Conservation (phyloP, 2,113 vertebrate species). For the Ramphastos sulfuratus region DNA sequence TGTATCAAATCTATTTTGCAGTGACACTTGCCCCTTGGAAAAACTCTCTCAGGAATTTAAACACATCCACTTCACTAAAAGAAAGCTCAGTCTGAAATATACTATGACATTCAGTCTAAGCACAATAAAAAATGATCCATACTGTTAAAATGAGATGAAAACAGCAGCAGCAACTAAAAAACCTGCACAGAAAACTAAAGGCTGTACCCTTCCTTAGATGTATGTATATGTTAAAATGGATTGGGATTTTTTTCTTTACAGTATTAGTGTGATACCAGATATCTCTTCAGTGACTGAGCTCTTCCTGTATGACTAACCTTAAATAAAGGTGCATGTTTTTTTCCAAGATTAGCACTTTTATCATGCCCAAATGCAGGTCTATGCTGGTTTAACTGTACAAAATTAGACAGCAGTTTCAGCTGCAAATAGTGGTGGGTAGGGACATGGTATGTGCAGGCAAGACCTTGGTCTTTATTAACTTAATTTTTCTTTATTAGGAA, state of each 20-base stretch:
- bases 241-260: background rate
- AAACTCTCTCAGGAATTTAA: background rate
- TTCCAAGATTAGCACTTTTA: background rate
- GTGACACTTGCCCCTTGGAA: background rate
- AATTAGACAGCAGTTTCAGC: background rate
- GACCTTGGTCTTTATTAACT: background rate
- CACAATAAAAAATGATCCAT: background rate
- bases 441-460: background rate
- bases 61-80: background rate
- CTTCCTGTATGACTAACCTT: background rate
- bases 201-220: background rate
- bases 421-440: background rate
- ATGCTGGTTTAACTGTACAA: background rate
- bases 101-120: background rate
- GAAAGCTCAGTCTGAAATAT: background rate
- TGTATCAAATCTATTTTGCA: background rate
- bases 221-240: background rate
- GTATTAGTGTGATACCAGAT: background rate
- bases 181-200: background rate
- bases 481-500: background rate
- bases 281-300: background rate
- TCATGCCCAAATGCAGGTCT: background rate
- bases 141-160: background rate
- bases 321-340: background rate
- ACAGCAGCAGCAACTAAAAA: background rate